These are phyloP conservation scores for Lasioglossum figueresi DNA, from an alignment of 2,888 invertebrate genomes.

Conservation along the genomic window DNA sequence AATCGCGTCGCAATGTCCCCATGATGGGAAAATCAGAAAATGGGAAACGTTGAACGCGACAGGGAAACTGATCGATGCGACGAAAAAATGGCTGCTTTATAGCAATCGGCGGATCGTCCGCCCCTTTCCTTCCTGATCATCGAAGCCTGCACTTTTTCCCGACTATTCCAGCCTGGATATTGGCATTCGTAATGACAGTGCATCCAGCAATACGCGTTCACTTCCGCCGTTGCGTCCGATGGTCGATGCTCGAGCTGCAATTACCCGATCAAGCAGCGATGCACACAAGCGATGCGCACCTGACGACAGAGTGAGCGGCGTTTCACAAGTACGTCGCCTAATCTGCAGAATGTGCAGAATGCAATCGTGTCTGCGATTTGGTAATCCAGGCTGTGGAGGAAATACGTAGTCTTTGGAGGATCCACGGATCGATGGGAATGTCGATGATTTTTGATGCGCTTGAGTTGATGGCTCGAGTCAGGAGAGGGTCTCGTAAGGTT, in stretches of 20 bases:
- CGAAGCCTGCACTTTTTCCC: slow-evolving; percentile 65
- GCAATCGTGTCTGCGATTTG: slow-evolving; percentile 16
- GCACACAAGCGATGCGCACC: slow-evolving; percentile 56
- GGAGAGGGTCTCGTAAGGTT: background rate
- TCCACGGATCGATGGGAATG: background rate
- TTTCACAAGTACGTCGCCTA: slow-evolving; percentile 37
- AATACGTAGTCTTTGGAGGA: background rate
- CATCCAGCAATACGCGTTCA: slow-evolving; percentile 41
- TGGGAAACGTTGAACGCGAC: slow-evolving; percentile 21
- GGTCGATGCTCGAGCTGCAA: slow-evolving; percentile 27
- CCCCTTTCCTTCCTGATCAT: slow-evolving; percentile 67
- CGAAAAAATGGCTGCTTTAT: slow-evolving; percentile 70
- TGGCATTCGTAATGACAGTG: slow-evolving; percentile 65
- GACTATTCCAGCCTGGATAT: slow-evolving; percentile 60
- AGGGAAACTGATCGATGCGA: slow-evolving; percentile 51
- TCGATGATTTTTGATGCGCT: slow-evolving; percentile 4
- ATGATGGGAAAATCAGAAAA: slow-evolving; percentile 28
- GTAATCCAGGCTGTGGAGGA: slow-evolving; percentile 10
- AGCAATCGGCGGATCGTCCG: slow-evolving; percentile 69
- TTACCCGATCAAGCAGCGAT: slow-evolving; percentile 46
- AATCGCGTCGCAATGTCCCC: slow-evolving; percentile 1
- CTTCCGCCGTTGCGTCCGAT: slow-evolving; percentile 69
- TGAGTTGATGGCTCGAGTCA: background rate
- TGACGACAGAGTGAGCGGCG: slow-evolving; percentile 46
- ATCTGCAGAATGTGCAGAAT: background rate